Percentiles rank a stretch among this genome's conserved stretches.
phyloP scores from a whole-genome alignment of 2,888 invertebrate species.

The Eupeodes luniger region DNA sequence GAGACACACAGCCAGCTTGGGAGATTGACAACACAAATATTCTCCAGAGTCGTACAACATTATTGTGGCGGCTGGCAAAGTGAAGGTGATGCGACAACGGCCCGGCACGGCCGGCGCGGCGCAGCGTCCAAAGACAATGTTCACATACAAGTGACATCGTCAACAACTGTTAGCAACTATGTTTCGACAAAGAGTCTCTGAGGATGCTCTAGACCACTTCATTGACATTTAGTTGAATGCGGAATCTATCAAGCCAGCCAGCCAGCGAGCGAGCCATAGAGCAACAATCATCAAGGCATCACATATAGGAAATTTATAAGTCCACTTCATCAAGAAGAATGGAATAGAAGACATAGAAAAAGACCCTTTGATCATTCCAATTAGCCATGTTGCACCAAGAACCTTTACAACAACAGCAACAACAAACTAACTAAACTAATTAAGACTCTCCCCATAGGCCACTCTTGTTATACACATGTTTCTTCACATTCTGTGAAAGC shows the following conservation, averaged over 20 bases:
- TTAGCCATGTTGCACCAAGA: constrained; percentile 50
- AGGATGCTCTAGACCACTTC: constrained; percentile 48
- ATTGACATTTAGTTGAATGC: constrained; percentile 57
- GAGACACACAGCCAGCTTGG: constrained; percentile 10
- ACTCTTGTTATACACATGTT: constrained; percentile 60
- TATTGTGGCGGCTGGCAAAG: constrained; percentile 31
- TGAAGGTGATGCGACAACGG: constrained; percentile 63
- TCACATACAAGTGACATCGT: constrained; percentile 69
- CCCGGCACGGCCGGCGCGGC: neutral
- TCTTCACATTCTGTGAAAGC: neutral
- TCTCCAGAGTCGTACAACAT: constrained; percentile 61
- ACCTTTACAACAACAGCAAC: neutral
- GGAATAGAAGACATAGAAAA: neutral
- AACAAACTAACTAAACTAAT: constrained; percentile 33
- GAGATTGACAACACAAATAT: constrained; percentile 73
- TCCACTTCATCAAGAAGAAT: neutral
- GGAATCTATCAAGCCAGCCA: constrained; percentile 64
- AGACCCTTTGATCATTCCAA: constrained; percentile 54
- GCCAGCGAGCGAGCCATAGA: neutral
- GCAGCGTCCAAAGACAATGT: constrained; percentile 52
- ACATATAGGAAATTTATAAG: constrained; percentile 37
- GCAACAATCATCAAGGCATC: constrained; percentile 5
- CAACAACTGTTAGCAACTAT: constrained; percentile 73
- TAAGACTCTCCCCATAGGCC: constrained; percentile 58
- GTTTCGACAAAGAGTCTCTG: constrained; percentile 46